Evolutionary conservation across 2,797 vertebrate species (phyloP), one percentile per base, ranked within the genome.

Genomic region (Gobionotothen gibberifrons): DNA sequence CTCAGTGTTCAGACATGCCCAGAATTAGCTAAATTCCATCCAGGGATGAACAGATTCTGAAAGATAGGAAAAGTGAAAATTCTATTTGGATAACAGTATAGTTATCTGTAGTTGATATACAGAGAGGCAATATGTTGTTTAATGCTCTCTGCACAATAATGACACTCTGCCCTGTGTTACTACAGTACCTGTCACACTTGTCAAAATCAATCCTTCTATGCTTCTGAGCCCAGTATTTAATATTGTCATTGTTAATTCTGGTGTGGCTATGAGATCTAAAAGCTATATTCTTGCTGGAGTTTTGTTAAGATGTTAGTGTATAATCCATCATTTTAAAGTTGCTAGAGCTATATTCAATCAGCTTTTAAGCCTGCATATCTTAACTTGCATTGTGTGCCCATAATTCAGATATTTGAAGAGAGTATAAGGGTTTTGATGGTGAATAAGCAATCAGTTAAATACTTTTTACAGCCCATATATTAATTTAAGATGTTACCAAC

Each of bases 181-280:
- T 10, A 46, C 42, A 51, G 26, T 26, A 26, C 4, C 26, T 49
- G 49, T 22, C 46, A 54, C 72, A 46, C 54, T 49, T 57, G 47
- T 62, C 15, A 0, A 63, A 62, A 68, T 70, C 48, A 43, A 32
- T 65, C 51, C 57, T 60, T 75, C 72, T 82, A 51, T 64, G 51
- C 68, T 77, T 63, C 74, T 78, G 66, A 76, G 67, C 51, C 44
- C 55, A 12, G 64, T 53, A 83, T 79, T 84, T 81, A 64, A 71
- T 81, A 56, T 58, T 63, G 83, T 59, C 55, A 78, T 62, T 86
- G 58, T 72, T 75, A 76, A 61, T 60, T 10, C 17, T 8, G 17
- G 9, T 16, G 36, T 40, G 56, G 47, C 39, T 26, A 59, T 39
- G 17, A 57, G 32, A 59, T 26, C 15, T 53, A 11, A 67, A 16